A percentile compares a stretch with the other conserved stretches of the same genome.
phyloP scores from a whole-genome alignment of 2,797 vertebrate species.

The Meda fulgida region DNA sequence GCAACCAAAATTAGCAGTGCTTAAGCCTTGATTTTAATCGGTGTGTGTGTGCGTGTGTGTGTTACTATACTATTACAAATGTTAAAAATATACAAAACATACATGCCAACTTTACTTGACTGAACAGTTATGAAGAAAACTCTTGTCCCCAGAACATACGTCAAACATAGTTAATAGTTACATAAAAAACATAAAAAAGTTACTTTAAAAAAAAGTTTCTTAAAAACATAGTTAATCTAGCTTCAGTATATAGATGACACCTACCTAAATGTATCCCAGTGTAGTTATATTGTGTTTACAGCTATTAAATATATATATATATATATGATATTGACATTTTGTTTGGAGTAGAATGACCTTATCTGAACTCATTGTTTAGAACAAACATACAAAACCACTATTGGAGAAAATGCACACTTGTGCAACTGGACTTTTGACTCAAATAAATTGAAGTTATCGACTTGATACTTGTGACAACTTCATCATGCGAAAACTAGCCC shows the following conservation, averaged over 20 bases:
- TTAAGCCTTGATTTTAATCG: slow-evolving; percentile 20
- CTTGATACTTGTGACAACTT: neutral
- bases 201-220: too few relatives aligned
- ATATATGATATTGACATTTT: neutral
- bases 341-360: neutral
- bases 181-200: too few relatives aligned
- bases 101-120: too few relatives aligned
- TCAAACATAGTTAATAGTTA: neutral
- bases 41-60: too few relatives aligned
- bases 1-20: neutral
- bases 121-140: too few relatives aligned
- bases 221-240: too few relatives aligned
- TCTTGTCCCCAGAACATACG: too few relatives aligned
- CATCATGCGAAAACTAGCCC: neutral
- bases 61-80: neutral
- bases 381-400: neutral
- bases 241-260: neutral
- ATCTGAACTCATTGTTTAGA: neutral
- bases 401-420: neutral
- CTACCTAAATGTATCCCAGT: neutral
- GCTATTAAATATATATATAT: neutral
- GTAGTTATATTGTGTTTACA: neutral
- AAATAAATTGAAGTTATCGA: neutral
- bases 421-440: neutral
- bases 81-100: neutral